Conservation (phyloP, 2,888 invertebrate species). For the Shargacucullia verbasci region DNA sequence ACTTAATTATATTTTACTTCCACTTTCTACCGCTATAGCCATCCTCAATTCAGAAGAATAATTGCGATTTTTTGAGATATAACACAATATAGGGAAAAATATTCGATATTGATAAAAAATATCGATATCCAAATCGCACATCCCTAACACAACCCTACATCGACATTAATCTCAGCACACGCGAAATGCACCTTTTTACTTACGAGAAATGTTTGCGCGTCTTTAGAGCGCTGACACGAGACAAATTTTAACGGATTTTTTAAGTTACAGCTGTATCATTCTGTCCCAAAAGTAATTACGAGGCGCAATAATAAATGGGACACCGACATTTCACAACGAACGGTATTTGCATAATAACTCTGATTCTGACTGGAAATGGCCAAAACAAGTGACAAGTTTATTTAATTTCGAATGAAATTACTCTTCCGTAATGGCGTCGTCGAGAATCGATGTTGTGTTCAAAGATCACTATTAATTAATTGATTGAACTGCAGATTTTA, state of each 20-base stretch:
- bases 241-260: constrained; percentile 48
- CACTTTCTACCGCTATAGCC: no score
- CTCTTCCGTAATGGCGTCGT: constrained; percentile 16
- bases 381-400: constrained; percentile 36
- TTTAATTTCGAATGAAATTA: constrained; percentile 31
- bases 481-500: no score
- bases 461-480: no score
- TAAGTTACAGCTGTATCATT: constrained; percentile 27
- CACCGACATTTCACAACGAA: constrained; percentile 25
- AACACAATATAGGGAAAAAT: background rate
- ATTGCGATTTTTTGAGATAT: no score
- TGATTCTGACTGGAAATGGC: constrained; percentile 16
- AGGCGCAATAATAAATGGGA: constrained; percentile 37
- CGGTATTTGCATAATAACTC: constrained; percentile 37
- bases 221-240: constrained; percentile 40
- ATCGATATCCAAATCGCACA: constrained; percentile 21
- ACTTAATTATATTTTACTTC: no score
- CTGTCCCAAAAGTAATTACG: constrained; percentile 41
- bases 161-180: constrained; percentile 49
- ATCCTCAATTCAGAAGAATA: no score
- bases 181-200: constrained; percentile 45
- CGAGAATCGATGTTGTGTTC: no score
- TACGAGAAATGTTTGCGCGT: constrained; percentile 35
- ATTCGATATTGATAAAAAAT: background rate
- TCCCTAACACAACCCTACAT: constrained; percentile 29